Percentiles rank a stretch among this genome's conserved stretches.
Conservation (phyloP, 2,888 invertebrate species). For the Julus scandinavius region DNA sequence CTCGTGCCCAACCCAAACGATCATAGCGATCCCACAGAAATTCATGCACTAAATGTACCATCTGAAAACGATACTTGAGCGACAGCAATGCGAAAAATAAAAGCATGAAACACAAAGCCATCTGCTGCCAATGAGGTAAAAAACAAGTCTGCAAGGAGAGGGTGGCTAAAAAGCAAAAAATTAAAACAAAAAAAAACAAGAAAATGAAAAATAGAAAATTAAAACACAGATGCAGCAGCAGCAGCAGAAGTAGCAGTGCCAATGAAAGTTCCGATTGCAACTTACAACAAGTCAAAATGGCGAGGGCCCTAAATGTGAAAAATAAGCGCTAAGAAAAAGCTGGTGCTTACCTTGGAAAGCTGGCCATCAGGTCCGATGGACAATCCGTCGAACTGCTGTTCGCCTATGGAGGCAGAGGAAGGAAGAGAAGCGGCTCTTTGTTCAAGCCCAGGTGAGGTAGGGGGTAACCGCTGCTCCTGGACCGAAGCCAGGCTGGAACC, state of each 20-base stretch:
- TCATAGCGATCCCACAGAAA: not conserved
- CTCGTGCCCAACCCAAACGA: not conserved
- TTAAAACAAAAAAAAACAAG: not conserved
- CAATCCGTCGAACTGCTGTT: slow-evolving; percentile 54
- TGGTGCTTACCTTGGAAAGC: slow-evolving; percentile 57
- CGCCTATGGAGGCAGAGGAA: slow-evolving; percentile 70
- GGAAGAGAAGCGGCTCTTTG: slow-evolving; percentile 70
- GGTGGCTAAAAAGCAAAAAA: not conserved
- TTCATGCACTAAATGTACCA: not conserved
- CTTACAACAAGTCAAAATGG: slow-evolving; percentile 11
- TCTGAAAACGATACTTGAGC: not conserved
- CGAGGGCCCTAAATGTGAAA: not conserved
- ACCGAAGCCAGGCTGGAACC: slow-evolving; percentile 87
- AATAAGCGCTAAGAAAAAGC: not conserved
- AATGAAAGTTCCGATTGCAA: slow-evolving; percentile 1
- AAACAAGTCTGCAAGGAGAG: not conserved
- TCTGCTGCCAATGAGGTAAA: not conserved
- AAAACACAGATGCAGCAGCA: slow-evolving; percentile 33
- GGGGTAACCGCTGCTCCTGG: slow-evolving; percentile 82
- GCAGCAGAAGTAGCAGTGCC: slow-evolving; percentile 35
- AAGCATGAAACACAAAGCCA: not conserved
- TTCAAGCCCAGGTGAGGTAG: slow-evolving; percentile 58
- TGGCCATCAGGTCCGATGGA: slow-evolving; percentile 57
- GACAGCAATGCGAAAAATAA: slow-evolving; percentile 33
- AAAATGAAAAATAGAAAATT: too few species aligned